Conservation (phyloP, 2,888 invertebrate genomes). For the Caenorhabditis sinica region DNA sequence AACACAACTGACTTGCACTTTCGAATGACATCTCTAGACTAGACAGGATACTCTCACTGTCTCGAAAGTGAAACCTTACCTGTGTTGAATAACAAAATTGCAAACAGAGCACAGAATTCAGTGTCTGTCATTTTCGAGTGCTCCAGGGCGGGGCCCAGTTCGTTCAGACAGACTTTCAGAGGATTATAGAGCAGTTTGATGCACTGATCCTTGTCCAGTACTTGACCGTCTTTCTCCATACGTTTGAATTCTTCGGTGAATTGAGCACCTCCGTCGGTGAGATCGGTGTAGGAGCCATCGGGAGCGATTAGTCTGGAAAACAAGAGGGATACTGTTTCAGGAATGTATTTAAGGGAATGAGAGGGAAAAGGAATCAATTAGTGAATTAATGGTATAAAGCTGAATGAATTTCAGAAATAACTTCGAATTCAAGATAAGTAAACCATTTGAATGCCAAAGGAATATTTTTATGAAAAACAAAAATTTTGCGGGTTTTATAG, state of each 20-base stretch:
- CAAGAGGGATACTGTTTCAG: not conserved
- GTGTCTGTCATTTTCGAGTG: conserved; percentile 75
- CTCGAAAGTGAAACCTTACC: too few relatives aligned
- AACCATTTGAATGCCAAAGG: too few relatives aligned
- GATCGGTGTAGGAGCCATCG: conserved; percentile 70
- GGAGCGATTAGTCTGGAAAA: conserved; percentile 67
- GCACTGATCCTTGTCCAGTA: conserved; percentile 68
- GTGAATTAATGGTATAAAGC: too few relatives aligned
- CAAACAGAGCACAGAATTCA: conserved; percentile 77
- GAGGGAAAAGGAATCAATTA: too few relatives aligned
- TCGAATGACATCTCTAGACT: conserved; percentile 36
- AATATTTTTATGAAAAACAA: too few relatives aligned
- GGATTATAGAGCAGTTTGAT: conserved; percentile 70
- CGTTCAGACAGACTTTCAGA: conserved; percentile 70
- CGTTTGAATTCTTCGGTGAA: conserved; percentile 51
- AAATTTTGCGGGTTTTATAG: too few relatives aligned
- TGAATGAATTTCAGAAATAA: too few relatives aligned
- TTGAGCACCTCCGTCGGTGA: conserved; percentile 66
- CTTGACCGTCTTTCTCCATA: not conserved
- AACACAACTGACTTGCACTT: conserved; percentile 49
- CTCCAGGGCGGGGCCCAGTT: conserved; percentile 73
- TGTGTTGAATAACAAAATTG: conserved; percentile 77
- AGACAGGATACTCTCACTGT: too few relatives aligned
- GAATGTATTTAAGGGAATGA: too few relatives aligned
- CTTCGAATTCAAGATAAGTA: too few relatives aligned